A percentile compares a stretch with the other conserved stretches of the same genome.
Conservation (phyloP, 1,140 invertebrate species). For the Zophobas atratus region DNA sequence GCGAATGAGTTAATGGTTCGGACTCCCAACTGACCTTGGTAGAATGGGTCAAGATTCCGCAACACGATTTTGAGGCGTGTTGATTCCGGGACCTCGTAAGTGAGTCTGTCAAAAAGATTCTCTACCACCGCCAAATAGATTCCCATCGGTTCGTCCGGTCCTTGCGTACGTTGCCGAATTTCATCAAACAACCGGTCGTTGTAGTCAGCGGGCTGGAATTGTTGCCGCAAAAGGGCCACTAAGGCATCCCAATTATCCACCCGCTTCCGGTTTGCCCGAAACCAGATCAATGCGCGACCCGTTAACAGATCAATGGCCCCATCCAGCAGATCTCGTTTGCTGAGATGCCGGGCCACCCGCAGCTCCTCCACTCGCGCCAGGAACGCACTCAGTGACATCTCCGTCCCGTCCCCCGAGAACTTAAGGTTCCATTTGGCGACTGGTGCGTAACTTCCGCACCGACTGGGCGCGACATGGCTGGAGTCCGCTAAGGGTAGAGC, state of each 20-base stretch:
- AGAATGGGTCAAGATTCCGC: conserved; percentile 34
- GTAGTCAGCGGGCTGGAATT: conserved; percentile 61
- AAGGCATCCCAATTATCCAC: conserved; percentile 57
- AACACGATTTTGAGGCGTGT: conserved; percentile 20
- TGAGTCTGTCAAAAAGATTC: conserved; percentile 58
- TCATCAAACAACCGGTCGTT: conserved; percentile 60
- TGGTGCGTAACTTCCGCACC: neutral
- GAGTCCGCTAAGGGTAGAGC: neutral
- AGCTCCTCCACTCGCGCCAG: conserved; percentile 57
- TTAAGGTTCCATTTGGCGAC: conserved; percentile 40
- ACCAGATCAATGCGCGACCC: conserved; percentile 62
- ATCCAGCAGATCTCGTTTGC: conserved; percentile 51
- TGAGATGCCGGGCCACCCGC: conserved; percentile 46
- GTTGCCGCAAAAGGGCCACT: conserved; percentile 45
- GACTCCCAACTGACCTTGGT: conserved; percentile 22
- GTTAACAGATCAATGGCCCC: conserved; percentile 61
- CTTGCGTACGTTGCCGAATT: conserved; percentile 58
- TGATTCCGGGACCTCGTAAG: conserved; percentile 11
- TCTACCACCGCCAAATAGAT: conserved; percentile 62
- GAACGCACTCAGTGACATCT: conserved; percentile 49
- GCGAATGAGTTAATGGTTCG: conserved; percentile 3
- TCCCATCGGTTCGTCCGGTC: too few species aligned
- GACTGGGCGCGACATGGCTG: neutral
- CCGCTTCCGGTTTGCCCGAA: conserved; percentile 50
- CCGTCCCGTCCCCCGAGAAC: conserved; percentile 7